These are phyloP conservation scores for Tupaia chinensis DNA, from an alignment of 2,113 vertebrate genomes.

Conservation along the genomic window DNA sequence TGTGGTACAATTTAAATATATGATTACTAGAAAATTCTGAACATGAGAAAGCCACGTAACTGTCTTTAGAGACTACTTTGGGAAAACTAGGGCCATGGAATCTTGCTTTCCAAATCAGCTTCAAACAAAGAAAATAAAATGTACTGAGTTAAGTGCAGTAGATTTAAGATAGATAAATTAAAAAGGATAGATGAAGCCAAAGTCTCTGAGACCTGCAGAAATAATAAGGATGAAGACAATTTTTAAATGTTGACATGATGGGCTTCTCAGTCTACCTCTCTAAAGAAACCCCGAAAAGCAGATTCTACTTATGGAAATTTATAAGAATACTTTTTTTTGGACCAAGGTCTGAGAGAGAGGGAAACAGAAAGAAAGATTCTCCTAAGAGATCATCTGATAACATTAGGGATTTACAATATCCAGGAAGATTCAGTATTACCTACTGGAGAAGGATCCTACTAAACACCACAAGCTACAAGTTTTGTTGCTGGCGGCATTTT, in stretches of 20 bases:
- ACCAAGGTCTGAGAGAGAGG: neutral
- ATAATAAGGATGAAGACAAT: neutral
- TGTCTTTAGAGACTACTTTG: neutral
- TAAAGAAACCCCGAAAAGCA: neutral
- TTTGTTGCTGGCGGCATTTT: neutral
- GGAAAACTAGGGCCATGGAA: neutral
- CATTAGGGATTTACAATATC: neutral
- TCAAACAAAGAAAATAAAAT: neutral
- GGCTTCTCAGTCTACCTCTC: neutral
- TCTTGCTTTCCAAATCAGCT: neutral
- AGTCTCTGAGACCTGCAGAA: neutral
- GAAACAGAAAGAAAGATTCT: neutral
- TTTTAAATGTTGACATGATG: neutral
- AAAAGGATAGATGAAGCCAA: neutral
- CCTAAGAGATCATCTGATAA: neutral
- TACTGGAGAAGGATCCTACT: neutral
- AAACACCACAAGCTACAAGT: neutral
- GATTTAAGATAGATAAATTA: neutral
- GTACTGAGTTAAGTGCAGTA: neutral
- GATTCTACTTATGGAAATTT: constrained; percentile 13
- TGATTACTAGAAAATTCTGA: constrained; percentile 5
- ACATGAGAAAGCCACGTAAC: neutral
- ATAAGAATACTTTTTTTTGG: neutral
- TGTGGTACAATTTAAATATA: neutral
- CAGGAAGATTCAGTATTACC: neutral